These are phyloP conservation scores for Pardalotus punctatus DNA, from an alignment of 2,113 vertebrate genomes.

Conservation along the genomic window DNA sequence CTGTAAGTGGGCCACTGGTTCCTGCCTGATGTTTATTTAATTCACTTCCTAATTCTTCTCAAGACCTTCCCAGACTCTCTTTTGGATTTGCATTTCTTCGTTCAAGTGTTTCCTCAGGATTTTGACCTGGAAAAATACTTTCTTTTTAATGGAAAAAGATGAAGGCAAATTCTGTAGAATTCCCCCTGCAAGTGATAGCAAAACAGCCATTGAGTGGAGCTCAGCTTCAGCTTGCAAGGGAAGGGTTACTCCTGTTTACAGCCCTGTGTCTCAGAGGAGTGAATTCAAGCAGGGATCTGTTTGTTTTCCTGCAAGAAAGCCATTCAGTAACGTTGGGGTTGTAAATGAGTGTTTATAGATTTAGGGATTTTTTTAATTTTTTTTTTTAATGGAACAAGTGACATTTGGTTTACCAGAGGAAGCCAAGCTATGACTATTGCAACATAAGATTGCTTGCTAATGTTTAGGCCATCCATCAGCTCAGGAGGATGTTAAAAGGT, in stretches of 20 bases:
- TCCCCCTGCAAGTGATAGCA: not conserved
- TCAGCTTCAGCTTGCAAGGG: not conserved
- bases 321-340: not conserved
- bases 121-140: not conserved
- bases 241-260: not conserved
- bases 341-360: constrained; percentile 51
- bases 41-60: not conserved
- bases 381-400: constrained; percentile 46
- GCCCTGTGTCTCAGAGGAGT: not conserved
- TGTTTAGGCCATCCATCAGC: constrained; percentile 44
- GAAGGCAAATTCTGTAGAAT: not conserved
- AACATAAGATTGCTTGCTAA: constrained; percentile 37
- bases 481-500: not conserved
- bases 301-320: constrained; percentile 48
- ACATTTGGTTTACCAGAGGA: constrained; percentile 41
- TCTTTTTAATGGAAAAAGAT: not conserved
- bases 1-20: not conserved
- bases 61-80: not conserved
- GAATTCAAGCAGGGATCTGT: constrained; percentile 32
- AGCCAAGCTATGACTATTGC: constrained; percentile 52
- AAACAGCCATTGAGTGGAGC: not conserved
- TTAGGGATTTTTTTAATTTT: not conserved
- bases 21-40: not conserved
- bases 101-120: not conserved
- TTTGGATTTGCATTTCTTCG: not conserved